These are phyloP conservation scores for Sabatieria punctata DNA, from an alignment of 2,888 invertebrate genomes.

Conservation along the genomic window DNA sequence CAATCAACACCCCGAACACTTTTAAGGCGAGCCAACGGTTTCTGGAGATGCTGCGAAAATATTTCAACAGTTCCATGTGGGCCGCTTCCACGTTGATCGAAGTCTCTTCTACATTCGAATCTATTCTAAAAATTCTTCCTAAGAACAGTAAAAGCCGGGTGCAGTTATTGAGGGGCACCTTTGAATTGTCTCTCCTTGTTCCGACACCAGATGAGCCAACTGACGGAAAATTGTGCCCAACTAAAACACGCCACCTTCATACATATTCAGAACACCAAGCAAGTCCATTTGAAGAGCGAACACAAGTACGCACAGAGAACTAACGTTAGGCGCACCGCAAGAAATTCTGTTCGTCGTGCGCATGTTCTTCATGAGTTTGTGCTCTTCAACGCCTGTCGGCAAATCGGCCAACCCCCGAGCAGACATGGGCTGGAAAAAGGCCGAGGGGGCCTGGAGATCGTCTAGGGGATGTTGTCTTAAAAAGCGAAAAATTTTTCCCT, in stretches of 20 bases:
- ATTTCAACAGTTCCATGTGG: constrained; percentile 86
- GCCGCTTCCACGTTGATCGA: constrained; percentile 93
- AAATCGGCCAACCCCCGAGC: no score
- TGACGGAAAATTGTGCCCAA: constrained; percentile 79
- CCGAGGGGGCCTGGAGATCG: no score
- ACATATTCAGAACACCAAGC: background rate
- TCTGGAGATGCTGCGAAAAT: constrained; percentile 86
- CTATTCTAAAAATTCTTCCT: constrained; percentile 50
- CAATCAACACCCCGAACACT: constrained; percentile 90
- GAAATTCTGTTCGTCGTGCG: no score
- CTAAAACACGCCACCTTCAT: background rate
- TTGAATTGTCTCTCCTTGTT: constrained; percentile 76
- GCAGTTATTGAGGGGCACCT: no score
- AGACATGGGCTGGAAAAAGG: no score
- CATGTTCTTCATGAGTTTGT: no score
- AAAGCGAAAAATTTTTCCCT: no score
- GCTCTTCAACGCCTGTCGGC: no score
- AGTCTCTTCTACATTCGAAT: constrained; percentile 85
- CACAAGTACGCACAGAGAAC: no score
- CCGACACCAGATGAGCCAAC: constrained; percentile 65
- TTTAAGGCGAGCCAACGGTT: constrained; percentile 99
- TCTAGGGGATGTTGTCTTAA: no score
- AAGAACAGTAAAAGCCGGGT: background rate
- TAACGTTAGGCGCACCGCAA: no score
- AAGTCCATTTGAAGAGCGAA: background rate